Conservation (phyloP, 1,140 invertebrate genomes). For the Tetragonula clypearis region DNA sequence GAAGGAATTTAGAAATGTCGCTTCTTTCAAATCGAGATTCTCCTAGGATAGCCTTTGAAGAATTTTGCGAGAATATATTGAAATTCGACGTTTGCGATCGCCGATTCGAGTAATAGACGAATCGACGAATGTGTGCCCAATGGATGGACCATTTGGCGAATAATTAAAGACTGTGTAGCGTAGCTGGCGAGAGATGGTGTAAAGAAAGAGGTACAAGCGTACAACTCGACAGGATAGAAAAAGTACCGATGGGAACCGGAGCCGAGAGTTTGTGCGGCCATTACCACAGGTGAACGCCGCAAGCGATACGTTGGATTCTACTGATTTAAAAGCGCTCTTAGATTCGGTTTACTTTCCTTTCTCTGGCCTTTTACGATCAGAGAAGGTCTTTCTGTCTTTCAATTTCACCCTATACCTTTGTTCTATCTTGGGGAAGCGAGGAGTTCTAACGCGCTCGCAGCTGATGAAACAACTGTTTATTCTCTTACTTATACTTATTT, state of each 20-base stretch:
- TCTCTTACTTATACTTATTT: neutral
- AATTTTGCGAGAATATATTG: too few species aligned
- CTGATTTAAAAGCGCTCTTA: slow-evolving; percentile 69
- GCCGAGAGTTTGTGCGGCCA: slow-evolving; percentile 65
- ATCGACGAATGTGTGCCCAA: too few species aligned
- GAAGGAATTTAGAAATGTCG: neutral
- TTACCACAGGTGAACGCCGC: slow-evolving; percentile 69
- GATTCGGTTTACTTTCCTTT: slow-evolving; percentile 51
- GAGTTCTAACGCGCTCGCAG: neutral
- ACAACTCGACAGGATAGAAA: slow-evolving; percentile 59
- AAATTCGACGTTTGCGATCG: too few species aligned
- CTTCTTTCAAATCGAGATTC: too few species aligned
- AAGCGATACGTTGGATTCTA: slow-evolving; percentile 62
- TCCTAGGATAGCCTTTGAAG: neutral
- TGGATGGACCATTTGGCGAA: neutral
- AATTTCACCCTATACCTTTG: neutral
- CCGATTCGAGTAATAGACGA: too few species aligned
- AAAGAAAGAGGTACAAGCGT: slow-evolving; percentile 23
- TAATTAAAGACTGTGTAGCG: slow-evolving; percentile 36
- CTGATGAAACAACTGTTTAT: slow-evolving; percentile 5
- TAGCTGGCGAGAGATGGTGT: neutral
- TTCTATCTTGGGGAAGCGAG: neutral
- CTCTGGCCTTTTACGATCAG: slow-evolving; percentile 17
- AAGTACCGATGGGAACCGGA: slow-evolving; percentile 59
- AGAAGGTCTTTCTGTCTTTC: slow-evolving; percentile 26